Evolutionary conservation across 2,797 vertebrate species (phyloP), one percentile per base, ranked within the genome.

Genomic region (Lindbergichthys nudifrons): DNA sequence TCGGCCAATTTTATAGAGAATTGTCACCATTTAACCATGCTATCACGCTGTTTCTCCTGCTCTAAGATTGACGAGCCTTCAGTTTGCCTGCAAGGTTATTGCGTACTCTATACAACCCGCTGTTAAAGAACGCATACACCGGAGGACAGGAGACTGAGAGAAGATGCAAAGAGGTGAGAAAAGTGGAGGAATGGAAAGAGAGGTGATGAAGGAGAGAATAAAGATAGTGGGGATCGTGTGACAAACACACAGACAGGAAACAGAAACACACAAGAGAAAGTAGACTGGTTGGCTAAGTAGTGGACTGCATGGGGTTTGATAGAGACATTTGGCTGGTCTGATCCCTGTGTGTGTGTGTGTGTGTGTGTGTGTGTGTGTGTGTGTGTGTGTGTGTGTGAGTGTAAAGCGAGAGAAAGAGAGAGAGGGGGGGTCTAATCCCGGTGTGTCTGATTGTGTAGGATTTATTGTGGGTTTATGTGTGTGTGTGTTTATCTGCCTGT

Each of bases 371-470:
- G 21, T 48, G 48, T 41, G 39, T 46, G 30, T 15, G 19, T 56
- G 12, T 48, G 69, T 73, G 21, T 71, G 51, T 54, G 63, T 48
- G n/a, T 52, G 58, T 41, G 30, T 43, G 26, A 5, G 26, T 26
- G 26, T 26, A 5, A 26, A 60, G 46, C 16, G 32, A 13, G 57
- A 36, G 3, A 4, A 23, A 43, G 51, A 10, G 36, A 36, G 30
- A 36, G 30, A 45, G 52, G 32, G 15, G 32, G 10, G 70, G 59
- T 73, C 75, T 90, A 91, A 91, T 91, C 84, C 87, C 82, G 69
- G 58, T 87, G 75, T 82, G 85, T 91, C 82, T 89, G 86, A 83
- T 76, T 59, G 63, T 41, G 73, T 39, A 54, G 77, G 87, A 88
- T 16, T 84, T 87, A 66, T 65, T 79, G 60, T 84, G 65, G 43